Evolutionary conservation across 2,797 vertebrate genomes (phyloP), one percentile per base, ranked within the genome.

Genomic region (Crocidura indochinensis): DNA sequence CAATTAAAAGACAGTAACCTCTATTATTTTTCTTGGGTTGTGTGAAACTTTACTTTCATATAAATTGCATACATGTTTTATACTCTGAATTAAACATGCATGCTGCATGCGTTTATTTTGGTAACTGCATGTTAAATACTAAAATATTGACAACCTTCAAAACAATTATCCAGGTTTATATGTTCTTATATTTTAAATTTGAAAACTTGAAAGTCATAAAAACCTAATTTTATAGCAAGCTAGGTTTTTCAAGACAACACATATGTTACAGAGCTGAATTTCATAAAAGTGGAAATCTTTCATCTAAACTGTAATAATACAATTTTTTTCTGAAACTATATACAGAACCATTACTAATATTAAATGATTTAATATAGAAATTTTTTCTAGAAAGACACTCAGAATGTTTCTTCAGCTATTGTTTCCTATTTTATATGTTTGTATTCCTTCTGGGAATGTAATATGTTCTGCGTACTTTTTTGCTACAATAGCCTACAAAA

Each of bases 401-500:
- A 56, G 74, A 89, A 78, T 44, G 62, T 81, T 88, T 94, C 81
- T 84, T 81, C 65, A 87, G 51, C 51, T 81, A 38, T 68, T 60
- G 24, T 12, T 71, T 77, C 24, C 71, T 24, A 76, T 78, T 92
- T 89, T 85, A 47, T 62, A 92, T 93, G n/a, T 44, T 27, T 68
- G 44, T 20, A 60, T 83, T 17, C 81, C 81, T 81, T 94, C 86
- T 77, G 86, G 24, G 20, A 71, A 72, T 56, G 9, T 46, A 68
- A 38, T 5, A 6, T 76, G 1, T 20, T 79, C 49, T 8, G 0
- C 84, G 77, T 64, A 91, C 56, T 72, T 6, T 91, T 7, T 84
- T 27, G 29, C 65, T 86, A 46, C 64, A 92, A 46, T 92, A 90
- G 68, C 90, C 77, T 87, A 93, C 91, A 88, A 93, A 95, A 83